These are phyloP conservation scores for Ispidina picta DNA, from an alignment of 2,797 vertebrate species.

Conservation along the genomic window DNA sequence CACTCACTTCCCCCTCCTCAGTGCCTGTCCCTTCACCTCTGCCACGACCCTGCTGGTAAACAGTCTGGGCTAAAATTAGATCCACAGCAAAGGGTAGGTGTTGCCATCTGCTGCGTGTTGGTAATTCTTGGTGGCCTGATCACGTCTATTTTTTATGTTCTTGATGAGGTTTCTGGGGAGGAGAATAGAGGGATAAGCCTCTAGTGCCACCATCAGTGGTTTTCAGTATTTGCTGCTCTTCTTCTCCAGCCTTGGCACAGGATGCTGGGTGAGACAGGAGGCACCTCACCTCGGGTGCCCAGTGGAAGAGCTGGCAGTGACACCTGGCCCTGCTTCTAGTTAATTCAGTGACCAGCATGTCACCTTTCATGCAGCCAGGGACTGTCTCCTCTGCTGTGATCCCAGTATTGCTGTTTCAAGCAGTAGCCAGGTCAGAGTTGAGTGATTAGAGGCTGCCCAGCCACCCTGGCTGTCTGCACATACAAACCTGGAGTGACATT, in stretches of 20 bases:
- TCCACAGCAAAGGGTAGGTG: conserved; percentile 45
- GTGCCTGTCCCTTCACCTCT: neutral
- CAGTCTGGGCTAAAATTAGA: conserved; percentile 60
- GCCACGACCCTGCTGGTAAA: conserved; percentile 54
- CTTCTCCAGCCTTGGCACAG: neutral
- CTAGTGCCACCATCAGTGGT: conserved; percentile 61
- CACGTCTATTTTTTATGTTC: conserved; percentile 45
- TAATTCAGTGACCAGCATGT: rapidly evolving
- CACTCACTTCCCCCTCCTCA: neutral
- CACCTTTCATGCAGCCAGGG: neutral
- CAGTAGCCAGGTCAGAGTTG: neutral
- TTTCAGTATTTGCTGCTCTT: conserved; percentile 7
- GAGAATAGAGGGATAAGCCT: conserved; percentile 22
- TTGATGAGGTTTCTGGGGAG: conserved; percentile 30
- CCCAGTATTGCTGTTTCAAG: neutral
- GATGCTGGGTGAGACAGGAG: neutral
- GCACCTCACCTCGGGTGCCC: rapidly evolving
- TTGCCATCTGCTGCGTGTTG: conserved; percentile 61
- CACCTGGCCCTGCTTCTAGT: neutral
- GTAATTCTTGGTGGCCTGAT: conserved; percentile 53
- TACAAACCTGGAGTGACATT: neutral
- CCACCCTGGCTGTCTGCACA: neutral
- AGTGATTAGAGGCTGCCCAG: neutral
- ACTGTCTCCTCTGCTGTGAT: neutral
- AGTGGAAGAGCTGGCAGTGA: neutral